Percentiles rank a stretch among this genome's conserved stretches.
Evolutionary conservation across 2,797 vertebrate genomes (phyloP).

Genomic region (Pampus argenteus): DNA sequence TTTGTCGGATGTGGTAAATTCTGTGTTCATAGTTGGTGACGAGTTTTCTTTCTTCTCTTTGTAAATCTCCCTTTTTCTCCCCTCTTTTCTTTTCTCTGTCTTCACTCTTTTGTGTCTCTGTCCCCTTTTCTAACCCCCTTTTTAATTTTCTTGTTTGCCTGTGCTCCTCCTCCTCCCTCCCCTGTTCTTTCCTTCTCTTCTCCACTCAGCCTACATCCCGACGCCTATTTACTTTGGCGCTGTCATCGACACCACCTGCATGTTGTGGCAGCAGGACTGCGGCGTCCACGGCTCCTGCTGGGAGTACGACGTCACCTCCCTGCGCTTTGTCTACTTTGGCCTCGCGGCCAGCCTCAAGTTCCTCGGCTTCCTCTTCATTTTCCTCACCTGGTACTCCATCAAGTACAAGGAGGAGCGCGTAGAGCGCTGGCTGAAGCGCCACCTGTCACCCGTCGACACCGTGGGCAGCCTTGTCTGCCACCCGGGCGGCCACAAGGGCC

Average conservation of each 20-base stretch:
- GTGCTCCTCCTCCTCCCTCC: not conserved
- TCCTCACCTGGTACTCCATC: slow-evolving; percentile 98
- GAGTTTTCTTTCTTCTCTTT: not conserved
- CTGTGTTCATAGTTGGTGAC: not conserved
- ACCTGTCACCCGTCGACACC: slow-evolving; percentile 88
- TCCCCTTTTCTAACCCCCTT: rapidly evolving
- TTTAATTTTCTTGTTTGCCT: not conserved
- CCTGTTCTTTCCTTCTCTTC: slow-evolving; percentile 67
- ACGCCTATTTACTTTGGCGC: slow-evolving; percentile 99
- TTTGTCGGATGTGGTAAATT: not conserved
- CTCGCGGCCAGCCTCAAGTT: slow-evolving; percentile 97
- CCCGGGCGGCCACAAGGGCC: slow-evolving; percentile 84
- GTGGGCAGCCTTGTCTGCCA: slow-evolving; percentile 90
- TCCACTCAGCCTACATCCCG: slow-evolving; percentile 95
- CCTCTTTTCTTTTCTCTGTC: not conserved
- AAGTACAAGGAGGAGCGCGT: slow-evolving; percentile 92
- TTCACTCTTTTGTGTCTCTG: not conserved
- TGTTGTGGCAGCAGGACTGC: slow-evolving; percentile 99
- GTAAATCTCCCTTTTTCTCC: not conserved
- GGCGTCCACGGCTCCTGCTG: slow-evolving; percentile 96
- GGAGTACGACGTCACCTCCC: slow-evolving; percentile 98
- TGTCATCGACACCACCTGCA: slow-evolving; percentile 98
- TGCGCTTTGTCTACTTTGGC: slow-evolving; percentile 98
- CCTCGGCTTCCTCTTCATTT: slow-evolving; percentile 97
- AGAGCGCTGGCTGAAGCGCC: slow-evolving; percentile 87